Percentiles rank a stretch among this genome's conserved stretches.
Conservation (phyloP, 92 coral and sea anemone genomes). For the Hydrozoanthus gracilis region DNA sequence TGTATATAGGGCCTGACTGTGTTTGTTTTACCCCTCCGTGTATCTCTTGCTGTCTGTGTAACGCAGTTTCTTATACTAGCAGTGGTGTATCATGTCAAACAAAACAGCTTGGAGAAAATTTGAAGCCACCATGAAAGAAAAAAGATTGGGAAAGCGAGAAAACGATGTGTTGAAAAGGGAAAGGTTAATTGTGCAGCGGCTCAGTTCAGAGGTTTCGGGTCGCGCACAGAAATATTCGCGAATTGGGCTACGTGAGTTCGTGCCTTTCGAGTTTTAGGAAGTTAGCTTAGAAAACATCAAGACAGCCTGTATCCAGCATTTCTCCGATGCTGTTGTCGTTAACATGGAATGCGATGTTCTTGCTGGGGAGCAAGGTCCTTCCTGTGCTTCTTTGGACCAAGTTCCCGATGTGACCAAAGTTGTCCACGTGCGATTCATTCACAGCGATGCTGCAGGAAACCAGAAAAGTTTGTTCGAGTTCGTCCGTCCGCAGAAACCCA, state of each 20-base stretch:
- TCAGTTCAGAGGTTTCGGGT: conserved; percentile 26
- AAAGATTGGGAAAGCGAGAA: conserved; percentile 9
- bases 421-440: conserved; percentile 22
- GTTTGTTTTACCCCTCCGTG: too few relatives aligned
- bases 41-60: too few relatives aligned
- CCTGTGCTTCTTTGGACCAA: not conserved
- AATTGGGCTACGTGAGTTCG: conserved; percentile 2
- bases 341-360: not conserved
- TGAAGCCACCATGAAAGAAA: conserved; percentile 22
- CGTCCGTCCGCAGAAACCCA: not conserved
- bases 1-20: too few relatives aligned
- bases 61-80: too few relatives aligned
- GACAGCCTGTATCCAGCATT: not conserved
- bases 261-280: not conserved
- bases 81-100: too few relatives aligned
- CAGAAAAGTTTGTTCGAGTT: not conserved
- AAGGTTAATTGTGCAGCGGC: conserved; percentile 11
- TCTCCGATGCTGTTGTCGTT: not conserved
- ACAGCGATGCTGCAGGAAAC: not conserved
- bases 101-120: not conserved
- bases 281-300: not conserved
- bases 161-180: conserved; percentile 16
- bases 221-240: not conserved
- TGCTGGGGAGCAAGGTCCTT: conserved; percentile 19
- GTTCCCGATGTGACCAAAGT: conserved; percentile 18